Evolutionary conservation across 1,140 invertebrate genomes (phyloP).

Genomic region (Galendromus occidentalis): DNA sequence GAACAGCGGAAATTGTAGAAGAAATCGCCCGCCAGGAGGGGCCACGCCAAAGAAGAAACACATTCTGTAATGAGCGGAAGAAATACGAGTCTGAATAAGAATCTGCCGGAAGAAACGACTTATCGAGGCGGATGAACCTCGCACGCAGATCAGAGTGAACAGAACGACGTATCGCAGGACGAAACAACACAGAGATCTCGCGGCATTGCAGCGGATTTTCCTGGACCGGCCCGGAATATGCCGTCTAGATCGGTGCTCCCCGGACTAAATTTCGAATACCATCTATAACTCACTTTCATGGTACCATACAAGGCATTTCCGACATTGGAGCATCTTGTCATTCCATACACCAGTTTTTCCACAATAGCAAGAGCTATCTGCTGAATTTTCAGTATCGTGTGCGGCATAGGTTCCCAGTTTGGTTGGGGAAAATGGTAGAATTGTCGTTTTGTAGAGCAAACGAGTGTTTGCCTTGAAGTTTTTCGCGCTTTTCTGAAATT

Average conservation of each 20-base stretch:
- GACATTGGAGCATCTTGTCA: constrained; percentile 6
- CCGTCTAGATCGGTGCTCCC: no score
- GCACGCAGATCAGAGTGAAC: no score
- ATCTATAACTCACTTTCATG: not conserved
- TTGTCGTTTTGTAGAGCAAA: not conserved
- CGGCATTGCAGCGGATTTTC: no score
- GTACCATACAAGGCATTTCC: not conserved
- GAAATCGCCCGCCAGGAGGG: not conserved
- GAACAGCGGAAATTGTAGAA: constrained; percentile 7
- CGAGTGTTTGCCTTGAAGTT: constrained; percentile 1
- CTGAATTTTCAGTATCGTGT: not conserved
- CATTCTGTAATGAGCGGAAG: not conserved
- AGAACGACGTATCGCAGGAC: no score
- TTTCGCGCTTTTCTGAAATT: not conserved
- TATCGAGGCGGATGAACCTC: no score
- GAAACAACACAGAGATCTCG: no score
- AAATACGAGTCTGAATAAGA: no score
- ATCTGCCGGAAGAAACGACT: no score
- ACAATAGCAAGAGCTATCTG: not conserved
- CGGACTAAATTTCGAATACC: no score
- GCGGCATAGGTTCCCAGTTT: not conserved
- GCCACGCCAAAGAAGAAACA: not conserved
- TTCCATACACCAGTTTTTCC: not conserved
- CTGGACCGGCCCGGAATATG: no score
- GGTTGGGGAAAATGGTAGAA: not conserved